A percentile compares a stretch with the other conserved stretches of the same genome.
These are phyloP conservation scores for Tretioscincus oriximinensis DNA, from an alignment of 2,113 vertebrate species.

Conservation along the genomic window DNA sequence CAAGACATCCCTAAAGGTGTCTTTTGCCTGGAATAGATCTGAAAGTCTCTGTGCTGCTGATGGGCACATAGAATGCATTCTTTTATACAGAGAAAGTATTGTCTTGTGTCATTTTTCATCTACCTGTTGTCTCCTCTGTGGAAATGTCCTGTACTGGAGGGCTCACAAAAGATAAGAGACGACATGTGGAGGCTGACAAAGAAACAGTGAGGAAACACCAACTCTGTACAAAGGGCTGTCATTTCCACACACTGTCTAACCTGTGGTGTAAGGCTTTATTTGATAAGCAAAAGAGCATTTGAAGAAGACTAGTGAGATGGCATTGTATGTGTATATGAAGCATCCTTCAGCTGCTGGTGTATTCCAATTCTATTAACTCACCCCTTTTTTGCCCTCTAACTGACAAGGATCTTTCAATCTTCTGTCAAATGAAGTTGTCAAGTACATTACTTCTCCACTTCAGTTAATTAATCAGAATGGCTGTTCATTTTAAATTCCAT, in stretches of 20 bases:
- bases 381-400: background rate
- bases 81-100: constrained; percentile 4
- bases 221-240: constrained; percentile 7
- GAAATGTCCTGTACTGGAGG: background rate
- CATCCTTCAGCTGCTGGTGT: background rate
- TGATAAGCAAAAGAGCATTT: constrained; percentile 12
- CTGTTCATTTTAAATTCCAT: background rate
- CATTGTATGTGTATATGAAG: background rate
- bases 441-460: background rate
- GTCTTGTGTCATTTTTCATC: constrained; percentile 11
- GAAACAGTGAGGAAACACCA: constrained; percentile 1
- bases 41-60: background rate
- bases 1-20: background rate
- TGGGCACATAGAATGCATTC: background rate
- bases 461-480: background rate
- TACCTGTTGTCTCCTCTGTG: constrained; percentile 18
- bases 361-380: background rate
- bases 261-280: constrained; percentile 2
- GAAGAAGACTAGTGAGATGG: constrained; percentile 4
- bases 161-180: constrained; percentile 17
- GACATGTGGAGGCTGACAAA: constrained; percentile 19
- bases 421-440: background rate
- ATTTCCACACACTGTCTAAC: constrained; percentile 12
- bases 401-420: background rate
- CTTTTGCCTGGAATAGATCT: background rate